Base-by-base conservation (phyloP, 2,888 invertebrate species). In the Epirrita christyi region DNA sequence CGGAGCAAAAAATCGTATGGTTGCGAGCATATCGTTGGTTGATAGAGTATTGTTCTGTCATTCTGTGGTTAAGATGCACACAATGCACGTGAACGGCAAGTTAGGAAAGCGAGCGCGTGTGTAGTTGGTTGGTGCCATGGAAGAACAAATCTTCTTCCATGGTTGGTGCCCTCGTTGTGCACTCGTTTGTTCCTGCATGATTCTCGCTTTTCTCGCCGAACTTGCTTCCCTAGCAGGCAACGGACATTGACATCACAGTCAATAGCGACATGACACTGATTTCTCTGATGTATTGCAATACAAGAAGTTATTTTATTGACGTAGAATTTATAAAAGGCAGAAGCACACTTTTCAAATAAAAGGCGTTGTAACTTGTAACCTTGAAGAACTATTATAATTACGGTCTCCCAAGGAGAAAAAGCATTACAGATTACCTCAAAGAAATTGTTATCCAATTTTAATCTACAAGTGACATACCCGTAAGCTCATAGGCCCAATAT, bases 281-380 rank as follows among this genome's bases (percentile, higher is more conserved):
- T n/a, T n/a, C n/a, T n/a, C 32, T 49, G 41, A n/a, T 5, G 9
- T 1, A 9, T 6, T n/a, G 29, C 11, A 15, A 13, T 7, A n/a
- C 15, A 32, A 9, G 36, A 11, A 32, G 2, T 8, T 32, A 10
- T n/a, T n/a, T n/a, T n/a, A n/a, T n/a, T n/a, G n/a, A n/a, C n/a
- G n/a, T n/a, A n/a, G n/a, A n/a, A 21, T 29, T 48, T 15, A 14
- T 6, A 15, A 43, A 51, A 51, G 36, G 51, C 11, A 29, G n/a
- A 38, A 7, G 44, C 7, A 28, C 14, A 51, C 51, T 8, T 36
- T 44, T 15, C 44, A 8, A 37, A 29, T 21, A 21, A 21, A 21
- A 21, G 21, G 21, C 21, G 10, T 27, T 50, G 50, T 50, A 50
- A 50, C 50, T 27, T 50, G 50, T 50, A 50, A 50, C 50, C 50